A percentile compares a stretch with the other conserved stretches of the same genome.
phyloP scores from a whole-genome alignment of 2,797 vertebrate species.

The Lagorchestes hirsutus region DNA sequence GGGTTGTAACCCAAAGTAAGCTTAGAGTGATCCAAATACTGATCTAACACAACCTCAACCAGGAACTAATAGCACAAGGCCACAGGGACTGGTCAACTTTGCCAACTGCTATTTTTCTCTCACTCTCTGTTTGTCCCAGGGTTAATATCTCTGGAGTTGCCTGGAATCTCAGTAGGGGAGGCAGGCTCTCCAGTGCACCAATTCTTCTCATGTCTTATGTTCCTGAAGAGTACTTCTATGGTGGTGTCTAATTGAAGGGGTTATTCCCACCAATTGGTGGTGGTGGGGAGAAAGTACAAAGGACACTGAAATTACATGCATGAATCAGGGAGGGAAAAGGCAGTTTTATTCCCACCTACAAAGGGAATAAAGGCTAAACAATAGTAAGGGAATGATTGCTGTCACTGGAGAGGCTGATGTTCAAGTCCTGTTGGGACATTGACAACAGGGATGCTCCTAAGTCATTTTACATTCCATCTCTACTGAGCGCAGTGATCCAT shows the following conservation, averaged over 20 bases:
- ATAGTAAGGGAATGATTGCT: background rate
- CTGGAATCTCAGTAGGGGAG: background rate
- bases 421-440: background rate
- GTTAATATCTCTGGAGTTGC: background rate
- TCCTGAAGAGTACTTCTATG: background rate
- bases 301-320: background rate
- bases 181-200: background rate
- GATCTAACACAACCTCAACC: background rate
- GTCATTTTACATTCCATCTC: background rate
- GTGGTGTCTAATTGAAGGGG: background rate
- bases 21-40: background rate
- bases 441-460: background rate
- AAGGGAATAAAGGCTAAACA: background rate
- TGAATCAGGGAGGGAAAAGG: background rate
- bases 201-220: background rate
- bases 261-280: background rate
- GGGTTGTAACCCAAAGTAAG: background rate
- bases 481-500: background rate
- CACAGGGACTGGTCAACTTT: background rate
- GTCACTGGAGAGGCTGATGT: background rate
- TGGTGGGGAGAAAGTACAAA: background rate
- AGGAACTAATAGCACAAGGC: background rate
- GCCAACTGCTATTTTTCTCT: background rate
- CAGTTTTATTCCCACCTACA: background rate
- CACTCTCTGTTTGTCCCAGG: background rate